These are phyloP conservation scores for human DNA, from an alignment of 2,113 vertebrate genomes.

Conservation along the genomic window DNA sequence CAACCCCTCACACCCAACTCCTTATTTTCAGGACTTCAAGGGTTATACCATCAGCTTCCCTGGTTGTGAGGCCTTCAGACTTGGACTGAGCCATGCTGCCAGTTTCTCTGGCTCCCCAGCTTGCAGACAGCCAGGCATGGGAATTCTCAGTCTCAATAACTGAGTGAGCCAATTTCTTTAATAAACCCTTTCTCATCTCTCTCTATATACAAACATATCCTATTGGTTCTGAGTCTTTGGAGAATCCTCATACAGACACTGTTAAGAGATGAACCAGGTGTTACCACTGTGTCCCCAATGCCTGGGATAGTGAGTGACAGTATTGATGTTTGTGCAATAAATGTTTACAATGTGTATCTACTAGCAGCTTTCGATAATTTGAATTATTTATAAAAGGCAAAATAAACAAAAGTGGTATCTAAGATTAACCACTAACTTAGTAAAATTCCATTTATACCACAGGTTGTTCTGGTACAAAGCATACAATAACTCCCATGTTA, in stretches of 20 bases:
- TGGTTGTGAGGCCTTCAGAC: not conserved
- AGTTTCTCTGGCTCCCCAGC: not conserved
- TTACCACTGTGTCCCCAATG: not conserved
- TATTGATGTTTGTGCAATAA: not conserved
- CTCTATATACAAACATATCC: not conserved
- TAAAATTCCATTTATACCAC: not conserved
- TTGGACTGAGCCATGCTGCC: not conserved
- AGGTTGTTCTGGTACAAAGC: not conserved
- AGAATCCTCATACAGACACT: not conserved
- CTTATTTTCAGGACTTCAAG: not conserved
- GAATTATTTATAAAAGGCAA: not conserved
- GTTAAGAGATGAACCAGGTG: accelerated
- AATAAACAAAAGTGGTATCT: not conserved
- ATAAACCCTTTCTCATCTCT: not conserved
- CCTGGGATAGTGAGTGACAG: not conserved
- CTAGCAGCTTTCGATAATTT: not conserved
- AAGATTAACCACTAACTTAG: not conserved
- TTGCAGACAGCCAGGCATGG: accelerated
- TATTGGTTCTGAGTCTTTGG: not conserved
- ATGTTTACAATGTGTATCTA: not conserved
- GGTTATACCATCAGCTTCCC: no score
- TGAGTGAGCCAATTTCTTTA: no score
- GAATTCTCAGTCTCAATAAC: not conserved
- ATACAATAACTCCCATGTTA: not conserved
- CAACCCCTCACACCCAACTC: not conserved